Conservation (phyloP, 1,140 invertebrate genomes). For the Drosophila bifasciata region DNA sequence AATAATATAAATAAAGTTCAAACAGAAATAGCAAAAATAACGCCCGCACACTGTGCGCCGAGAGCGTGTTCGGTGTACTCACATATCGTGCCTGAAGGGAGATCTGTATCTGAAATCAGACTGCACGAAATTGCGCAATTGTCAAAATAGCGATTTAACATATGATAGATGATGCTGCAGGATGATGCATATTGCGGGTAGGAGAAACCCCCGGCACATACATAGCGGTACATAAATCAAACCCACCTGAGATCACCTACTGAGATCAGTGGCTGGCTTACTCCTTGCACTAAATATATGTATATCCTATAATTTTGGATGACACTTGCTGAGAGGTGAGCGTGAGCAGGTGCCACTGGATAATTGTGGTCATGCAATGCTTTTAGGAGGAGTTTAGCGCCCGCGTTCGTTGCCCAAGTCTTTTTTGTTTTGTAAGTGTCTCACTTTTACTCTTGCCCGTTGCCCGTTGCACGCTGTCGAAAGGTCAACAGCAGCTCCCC, state of each 20-base stretch:
- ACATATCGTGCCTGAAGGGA: slow-evolving; percentile 56
- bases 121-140: slow-evolving; percentile 79
- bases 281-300: slow-evolving; percentile 10
- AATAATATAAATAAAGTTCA: slow-evolving; percentile 17
- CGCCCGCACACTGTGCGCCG: slow-evolving; percentile 39
- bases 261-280: neutral
- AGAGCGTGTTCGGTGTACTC: neutral
- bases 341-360: slow-evolving; percentile 48
- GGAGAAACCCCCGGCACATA: slow-evolving; percentile 14
- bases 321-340: slow-evolving; percentile 48
- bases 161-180: slow-evolving; percentile 35
- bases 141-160: slow-evolving; percentile 70
- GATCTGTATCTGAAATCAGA: slow-evolving; percentile 64
- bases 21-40: slow-evolving; percentile 30
- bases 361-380: slow-evolving; percentile 57
- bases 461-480: slow-evolving; percentile 12
- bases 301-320: slow-evolving; percentile 18
- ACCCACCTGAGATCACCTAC: slow-evolving; percentile 48
- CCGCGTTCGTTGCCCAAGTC: slow-evolving; percentile 79
- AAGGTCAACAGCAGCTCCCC: slow-evolving; percentile 76
- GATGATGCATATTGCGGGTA: neutral
- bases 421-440: slow-evolving; percentile 71
- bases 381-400: slow-evolving; percentile 50
- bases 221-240: slow-evolving; percentile 32
- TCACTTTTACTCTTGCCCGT: slow-evolving; percentile 25